Percentiles rank a stretch among this genome's conserved stretches.
Conservation (phyloP, 2,113 vertebrate species). For the Erythrocercus mccallii region DNA sequence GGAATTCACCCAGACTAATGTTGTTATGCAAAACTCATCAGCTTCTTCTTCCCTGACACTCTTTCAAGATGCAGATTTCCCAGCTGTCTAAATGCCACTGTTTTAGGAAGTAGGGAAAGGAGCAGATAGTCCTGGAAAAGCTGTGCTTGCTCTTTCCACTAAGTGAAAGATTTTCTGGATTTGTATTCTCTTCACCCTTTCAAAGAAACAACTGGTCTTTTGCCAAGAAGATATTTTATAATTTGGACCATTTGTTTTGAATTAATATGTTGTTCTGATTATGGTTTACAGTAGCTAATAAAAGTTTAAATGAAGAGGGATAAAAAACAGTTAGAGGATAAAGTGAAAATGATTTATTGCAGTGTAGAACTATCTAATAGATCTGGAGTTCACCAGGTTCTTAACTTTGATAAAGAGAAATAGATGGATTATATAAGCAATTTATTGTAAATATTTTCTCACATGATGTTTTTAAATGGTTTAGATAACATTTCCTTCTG, state of each 20-base stretch:
- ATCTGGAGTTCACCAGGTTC: not conserved
- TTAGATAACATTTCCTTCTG: not conserved
- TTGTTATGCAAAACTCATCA: not conserved
- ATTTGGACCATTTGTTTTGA: not conserved
- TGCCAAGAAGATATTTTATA: not conserved
- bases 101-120: not conserved
- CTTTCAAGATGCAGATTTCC: not conserved
- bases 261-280: not conserved
- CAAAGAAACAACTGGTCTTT: not conserved
- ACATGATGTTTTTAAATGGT: not conserved
- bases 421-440: not conserved
- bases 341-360: not conserved
- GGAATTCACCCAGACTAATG: not conserved
- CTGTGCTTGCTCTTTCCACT: not conserved
- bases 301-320: not conserved
- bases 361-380: not conserved
- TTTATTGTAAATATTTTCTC: not conserved
- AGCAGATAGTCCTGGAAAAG: not conserved
- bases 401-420: not conserved
- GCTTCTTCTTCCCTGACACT: not conserved
- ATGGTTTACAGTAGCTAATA: not conserved
- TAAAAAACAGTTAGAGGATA: not conserved
- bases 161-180: not conserved
- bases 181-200: not conserved
- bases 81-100: not conserved